Conservation (phyloP, 2,797 vertebrate genomes). For the Notamacropus eugenii region DNA sequence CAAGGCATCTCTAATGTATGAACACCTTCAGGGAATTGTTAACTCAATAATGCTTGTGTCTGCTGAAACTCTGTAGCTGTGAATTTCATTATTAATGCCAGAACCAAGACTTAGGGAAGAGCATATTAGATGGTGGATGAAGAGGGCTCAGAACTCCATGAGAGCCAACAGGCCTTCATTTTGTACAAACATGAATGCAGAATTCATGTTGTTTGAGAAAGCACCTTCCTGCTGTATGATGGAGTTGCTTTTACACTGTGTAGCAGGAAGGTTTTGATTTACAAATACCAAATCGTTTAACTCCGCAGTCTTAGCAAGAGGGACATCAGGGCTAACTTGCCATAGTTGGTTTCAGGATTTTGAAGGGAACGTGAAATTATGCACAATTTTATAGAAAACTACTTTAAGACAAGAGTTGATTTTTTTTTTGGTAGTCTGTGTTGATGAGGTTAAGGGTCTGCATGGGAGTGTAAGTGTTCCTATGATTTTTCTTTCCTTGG, state of each 20-base stretch:
- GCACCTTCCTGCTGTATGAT: slow-evolving; percentile 7
- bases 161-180: slow-evolving; percentile 23
- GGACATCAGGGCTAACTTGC: not conserved
- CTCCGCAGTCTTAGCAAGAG: slow-evolving; percentile 15
- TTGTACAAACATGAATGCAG: slow-evolving; percentile 32
- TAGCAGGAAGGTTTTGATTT: slow-evolving; percentile 7
- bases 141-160: not conserved
- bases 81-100: not conserved
- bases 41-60: not conserved
- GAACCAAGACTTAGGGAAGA: not conserved
- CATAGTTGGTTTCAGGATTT: not conserved
- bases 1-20: not conserved
- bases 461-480: not conserved
- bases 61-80: not conserved
- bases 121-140: slow-evolving; percentile 10
- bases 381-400: not conserved
- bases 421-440: no score
- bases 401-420: no score
- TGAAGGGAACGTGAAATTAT: not conserved
- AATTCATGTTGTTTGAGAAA: slow-evolving; percentile 26
- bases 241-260: slow-evolving; percentile 39
- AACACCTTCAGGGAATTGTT: not conserved
- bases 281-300: slow-evolving; percentile 35
- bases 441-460: not conserved
- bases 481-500: not conserved